Evolutionary conservation across 2,113 vertebrate species (phyloP), one percentile per base, ranked within the genome.

Genomic region (Dendrocopos noguchii): DNA sequence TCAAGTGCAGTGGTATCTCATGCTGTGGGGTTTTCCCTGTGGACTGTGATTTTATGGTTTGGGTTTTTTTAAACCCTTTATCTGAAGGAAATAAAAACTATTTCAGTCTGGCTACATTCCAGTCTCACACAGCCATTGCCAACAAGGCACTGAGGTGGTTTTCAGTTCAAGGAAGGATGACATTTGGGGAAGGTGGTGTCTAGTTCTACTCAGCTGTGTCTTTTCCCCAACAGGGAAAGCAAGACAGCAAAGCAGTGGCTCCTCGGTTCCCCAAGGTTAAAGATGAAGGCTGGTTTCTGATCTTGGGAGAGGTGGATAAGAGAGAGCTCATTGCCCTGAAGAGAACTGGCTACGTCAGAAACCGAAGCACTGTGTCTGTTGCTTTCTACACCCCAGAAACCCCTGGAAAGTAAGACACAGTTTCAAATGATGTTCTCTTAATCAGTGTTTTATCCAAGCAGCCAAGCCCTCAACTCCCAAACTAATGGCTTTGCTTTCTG

Each of bases 241-340:
- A 99, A 91, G 99, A 99, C 95, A 98, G 97, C 91, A 98, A 98
- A 94, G 99, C 98, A 27, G 81, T 98, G 90, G 97, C 99, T 53
- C 99, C 99, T 57, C 97, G 98, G 63, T 99, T 99, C 93, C 98
- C 99, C 75, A 99, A 99, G 94, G 66, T 53, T 12, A 99, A 99
- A 95, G 99, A 99, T 60, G 99, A 99, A 97, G 99, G 99, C 75
- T 99, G 99, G 99, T 98, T 99, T 98, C 96, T 99, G 66, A 96
- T 99, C 77, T 2, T 99, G 77, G 99, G 99, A 59, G 99, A 99
- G 97, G 98, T 99, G 15, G 99, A 99, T 71, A 99, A 98, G 91
- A 98, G 97, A 96, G 98, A 99, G 72, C 98, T 99, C 80, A 97
- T 99, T 20, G 99, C 99, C 59, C 84, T 99, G 94, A 99, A 99